Base-by-base conservation (phyloP, 2,888 invertebrate species). In the Drosophila neotestacea region DNA sequence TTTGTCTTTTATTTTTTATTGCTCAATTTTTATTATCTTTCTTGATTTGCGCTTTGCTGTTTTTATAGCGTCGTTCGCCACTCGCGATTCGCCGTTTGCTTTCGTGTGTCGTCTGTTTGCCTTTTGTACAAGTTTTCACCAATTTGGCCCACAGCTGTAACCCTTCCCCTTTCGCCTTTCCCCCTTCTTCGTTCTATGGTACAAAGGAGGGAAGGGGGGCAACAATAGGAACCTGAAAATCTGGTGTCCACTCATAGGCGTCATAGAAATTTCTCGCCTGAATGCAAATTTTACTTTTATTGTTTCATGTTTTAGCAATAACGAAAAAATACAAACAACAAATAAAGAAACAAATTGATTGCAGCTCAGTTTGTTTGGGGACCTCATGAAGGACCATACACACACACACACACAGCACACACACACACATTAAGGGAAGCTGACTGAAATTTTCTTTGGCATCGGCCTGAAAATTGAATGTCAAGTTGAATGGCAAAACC, bases 31-130 rank as follows among this genome's bases (percentile, higher is more conserved):
- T 84, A 81, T 88, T 72, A 72, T 73, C 74, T 86, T 69, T 80
- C 70, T 74, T 83, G 87, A 80, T 83, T 88, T 80, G 71, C 81
- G 77, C 71, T 83, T 71, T 77, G 71, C 59, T 76, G 58, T 74
- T 79, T 80, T 83, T 79, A 73, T 78, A 54, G 75, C 68, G 64
- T 38, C 39, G 48, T 38, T 44, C 62, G 39, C 58, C 56, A 50
- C 9, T 50, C 11, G 39, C 32, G 16, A 6, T 7, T 41, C 16
- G 9, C 13, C 28, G 56, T 51, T 51, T 51, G 22, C n/a, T 22
- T 30, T 42, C 30, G 4, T 30, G 22, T 11, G 44, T 32, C 22
- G 38, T 61, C 52, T 67, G 59, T 48, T 38, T 52, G 10, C 46
- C 46, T 63, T 52, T 46, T 34, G 52, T 58, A 60, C 75, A 79